Percentiles rank a stretch among this genome's conserved stretches.
phyloP scores from a whole-genome alignment of 2,113 vertebrate genomes.

The Nycticebus coucang region DNA sequence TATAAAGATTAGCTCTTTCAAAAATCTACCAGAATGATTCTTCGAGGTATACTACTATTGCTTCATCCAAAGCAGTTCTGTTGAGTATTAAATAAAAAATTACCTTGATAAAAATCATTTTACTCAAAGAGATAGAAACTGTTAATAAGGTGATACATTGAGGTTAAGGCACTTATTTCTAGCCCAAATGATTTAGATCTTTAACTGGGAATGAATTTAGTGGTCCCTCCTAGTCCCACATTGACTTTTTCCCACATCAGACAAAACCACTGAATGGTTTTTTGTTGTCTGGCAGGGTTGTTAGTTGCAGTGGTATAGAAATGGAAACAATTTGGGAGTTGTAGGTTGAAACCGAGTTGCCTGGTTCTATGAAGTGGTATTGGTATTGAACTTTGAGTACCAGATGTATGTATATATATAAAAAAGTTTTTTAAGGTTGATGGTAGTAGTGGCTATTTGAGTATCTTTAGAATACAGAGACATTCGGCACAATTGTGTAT shows the following conservation, averaged over 20 bases:
- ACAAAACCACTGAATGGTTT: conserved; percentile 78
- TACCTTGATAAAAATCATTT: conserved; percentile 35
- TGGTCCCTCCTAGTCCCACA: conserved; percentile 69
- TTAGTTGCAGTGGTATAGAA: conserved; percentile 75
- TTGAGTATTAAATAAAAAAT: conserved; percentile 23
- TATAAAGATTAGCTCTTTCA: conserved; percentile 36
- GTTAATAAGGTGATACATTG: conserved; percentile 57
- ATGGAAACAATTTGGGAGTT: conserved; percentile 74
- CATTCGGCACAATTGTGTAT: conserved; percentile 71
- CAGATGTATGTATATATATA: conserved; percentile 72
- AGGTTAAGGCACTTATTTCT: conserved; percentile 48
- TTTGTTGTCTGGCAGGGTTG: conserved; percentile 75
- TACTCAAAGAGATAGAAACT: conserved; percentile 43
- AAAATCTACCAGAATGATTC: conserved; percentile 8
- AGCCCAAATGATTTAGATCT: conserved; percentile 55
- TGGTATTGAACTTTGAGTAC: conserved; percentile 69
- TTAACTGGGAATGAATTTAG: conserved; percentile 71
- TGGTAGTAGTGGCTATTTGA: conserved; percentile 63
- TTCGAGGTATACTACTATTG: not conserved
- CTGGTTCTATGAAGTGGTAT: conserved; percentile 74
- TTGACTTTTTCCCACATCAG: conserved; percentile 77
- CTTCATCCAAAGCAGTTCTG: conserved; percentile 14
- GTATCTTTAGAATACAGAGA: conserved; percentile 56
- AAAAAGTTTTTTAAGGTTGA: conserved; percentile 70
- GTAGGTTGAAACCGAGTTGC: conserved; percentile 76